Base-by-base conservation (phyloP, 2,113 vertebrate genomes). In the Lynx canadensis region DNA sequence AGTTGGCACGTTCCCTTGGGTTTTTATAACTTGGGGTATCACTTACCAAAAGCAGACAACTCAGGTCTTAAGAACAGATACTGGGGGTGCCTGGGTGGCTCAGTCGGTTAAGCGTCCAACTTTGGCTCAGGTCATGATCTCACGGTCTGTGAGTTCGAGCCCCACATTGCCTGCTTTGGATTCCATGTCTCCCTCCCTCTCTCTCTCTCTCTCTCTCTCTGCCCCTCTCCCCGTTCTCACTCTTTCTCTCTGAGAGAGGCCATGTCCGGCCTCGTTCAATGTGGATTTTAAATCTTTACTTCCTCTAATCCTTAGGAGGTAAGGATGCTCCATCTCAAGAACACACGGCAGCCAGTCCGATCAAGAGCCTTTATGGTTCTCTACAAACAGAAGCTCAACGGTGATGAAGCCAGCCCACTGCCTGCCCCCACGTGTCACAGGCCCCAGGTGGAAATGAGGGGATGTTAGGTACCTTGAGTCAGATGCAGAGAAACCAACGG, bases 291-390 rank as follows among this genome's bases (percentile, higher is more conserved):
- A 38, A 60, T 50, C 66, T 86, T 83, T 85, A 79, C 79, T 76
- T 82, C 38, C n/a, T 82, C 15, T n/a, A 2, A 38, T 55, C n/a
- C 66, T 36, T 2, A 25, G 65, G 11, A 45, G 27, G 63, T 13
- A 33, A 15, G 12, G 85, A 31, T 7, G 25, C 33, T 52, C n/a
- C 45, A 4, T 36, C 52, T 95, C 52, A 73, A 80, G 87, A 52
- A 78, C 85, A 95, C 85, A 89, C 23, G 3, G 88, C 57, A 79
- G 84, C n/a, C 27, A 11, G 63, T 45, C n/a, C 16, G 5, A 7
- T n/a, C 12, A 2, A 86, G 31, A 82, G 78, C 36, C 80, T 95
- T 83, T 48, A 80, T 66, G 81, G 8, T 36, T 52, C 91, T 96
- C 38, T 18, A 33, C 45, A 68, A 38, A 86, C 48, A 69, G 79